Conservation (phyloP, 2,888 invertebrate genomes). For the Leptothorax acervorum region DNA sequence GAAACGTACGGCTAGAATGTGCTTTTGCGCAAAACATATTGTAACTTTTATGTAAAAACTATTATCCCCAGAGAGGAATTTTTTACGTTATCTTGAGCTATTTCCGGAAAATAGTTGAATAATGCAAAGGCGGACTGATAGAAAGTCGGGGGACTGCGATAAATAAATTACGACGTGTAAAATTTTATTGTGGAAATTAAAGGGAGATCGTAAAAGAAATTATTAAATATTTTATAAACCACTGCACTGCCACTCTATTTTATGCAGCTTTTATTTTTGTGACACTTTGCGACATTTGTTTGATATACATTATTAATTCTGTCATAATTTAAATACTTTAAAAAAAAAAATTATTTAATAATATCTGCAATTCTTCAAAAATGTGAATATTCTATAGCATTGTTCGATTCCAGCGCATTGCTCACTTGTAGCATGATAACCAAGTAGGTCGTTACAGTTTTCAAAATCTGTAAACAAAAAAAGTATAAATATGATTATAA, state of each 20-base stretch:
- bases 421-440: slow-evolving; percentile 56
- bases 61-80: too few species aligned
- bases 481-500: background rate
- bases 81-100: too few species aligned
- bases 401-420: slow-evolving; percentile 28
- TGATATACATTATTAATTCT: background rate
- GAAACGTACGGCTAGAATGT: background rate
- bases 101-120: too few species aligned
- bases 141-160: too few species aligned
- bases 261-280: slow-evolving; percentile 1
- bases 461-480: slow-evolving; percentile 48
- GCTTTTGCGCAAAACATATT: too few species aligned
- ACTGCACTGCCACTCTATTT: background rate
- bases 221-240: background rate
- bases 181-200: background rate
- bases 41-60: too few species aligned
- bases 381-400: background rate
- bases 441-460: slow-evolving; percentile 46
- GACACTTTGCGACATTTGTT: background rate
- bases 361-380: background rate
- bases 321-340: background rate
- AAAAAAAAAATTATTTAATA: background rate
- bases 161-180: background rate
- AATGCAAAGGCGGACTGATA: too few species aligned
- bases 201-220: background rate